Base-by-base conservation (phyloP, 2,797 vertebrate genomes). In the Ataeniobius toweri region DNA sequence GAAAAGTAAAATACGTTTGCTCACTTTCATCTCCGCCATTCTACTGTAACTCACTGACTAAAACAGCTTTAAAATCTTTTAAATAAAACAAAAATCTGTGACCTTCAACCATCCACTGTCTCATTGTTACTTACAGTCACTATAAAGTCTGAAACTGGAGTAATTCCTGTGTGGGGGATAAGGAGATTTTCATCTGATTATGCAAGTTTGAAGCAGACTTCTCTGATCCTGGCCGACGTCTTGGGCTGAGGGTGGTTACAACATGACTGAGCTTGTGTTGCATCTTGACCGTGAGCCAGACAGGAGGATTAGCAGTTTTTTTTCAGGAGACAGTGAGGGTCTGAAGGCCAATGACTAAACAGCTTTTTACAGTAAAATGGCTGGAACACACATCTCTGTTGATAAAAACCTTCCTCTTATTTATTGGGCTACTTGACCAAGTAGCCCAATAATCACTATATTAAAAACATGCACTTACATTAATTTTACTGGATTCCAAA, bases 221-320 rank as follows among this genome's bases (percentile, higher is more conserved):
- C 74, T 80, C 59, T 76, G 73, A 28, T 56, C 24, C 63, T 36
- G 74, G 71, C 48, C 48, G 31, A 56, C 48, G 61, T 84, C 61
- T 63, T 4, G 5, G 75, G 46, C 73, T 3, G n/a, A 55, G 59
- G 59, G 72, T 71, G 77, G 79, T 82, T 85, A 72, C 69, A 73
- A 71, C 80, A 78, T 4, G 31, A 44, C 83, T 77, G 87, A 89
- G 89, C 88, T 89, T 83, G 81, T 61, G 31, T 80, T 63, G 89
- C 86, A 79, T 90, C 89, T 81, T 81, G 85, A 85, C 88, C 80
- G 83, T 5, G 78, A 86, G 83, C 87, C 87, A 84, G 76, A 84
- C 81, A 84, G 76, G 83, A 88, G 86, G 89, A 94, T 93, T 93
- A 90, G 85, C 84, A 59, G 88, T 83, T 88, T 85, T 26, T 46